phyloP scores from a whole-genome alignment of 1,140 invertebrate genomes.

The Procambarus clarkii region DNA sequence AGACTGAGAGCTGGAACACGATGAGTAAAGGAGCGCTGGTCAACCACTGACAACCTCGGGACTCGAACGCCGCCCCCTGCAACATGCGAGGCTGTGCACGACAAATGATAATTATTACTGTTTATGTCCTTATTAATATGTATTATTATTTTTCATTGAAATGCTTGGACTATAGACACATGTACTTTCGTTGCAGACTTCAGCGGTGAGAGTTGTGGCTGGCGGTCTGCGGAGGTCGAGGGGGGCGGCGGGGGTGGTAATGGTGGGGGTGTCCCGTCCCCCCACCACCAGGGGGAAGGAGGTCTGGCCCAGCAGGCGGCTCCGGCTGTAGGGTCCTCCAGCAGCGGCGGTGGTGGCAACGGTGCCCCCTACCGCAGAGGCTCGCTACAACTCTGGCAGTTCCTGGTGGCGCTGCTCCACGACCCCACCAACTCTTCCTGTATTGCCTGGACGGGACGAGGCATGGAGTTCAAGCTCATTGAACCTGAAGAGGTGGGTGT shows the following conservation, averaged over 20 bases:
- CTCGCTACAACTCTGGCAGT: constrained; percentile 95
- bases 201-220: constrained; percentile 56
- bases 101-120: too few relatives aligned
- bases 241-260: constrained; percentile 23
- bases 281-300: constrained; percentile 8
- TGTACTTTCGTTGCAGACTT: constrained; percentile 28
- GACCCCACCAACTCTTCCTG: constrained; percentile 90
- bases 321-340: background rate
- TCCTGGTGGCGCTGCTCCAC: constrained; percentile 91
- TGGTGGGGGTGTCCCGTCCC: constrained; percentile 1
- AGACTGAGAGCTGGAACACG: too few relatives aligned
- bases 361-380: constrained; percentile 78
- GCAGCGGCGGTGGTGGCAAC: background rate
- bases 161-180: too few relatives aligned
- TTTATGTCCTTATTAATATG: background rate
- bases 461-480: constrained; percentile 82
- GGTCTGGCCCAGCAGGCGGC: background rate
- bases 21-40: too few relatives aligned
- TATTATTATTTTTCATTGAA: background rate
- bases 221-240: constrained; percentile 24
- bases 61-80: too few relatives aligned
- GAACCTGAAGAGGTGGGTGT: constrained; percentile 52
- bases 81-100: too few relatives aligned
- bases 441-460: constrained; percentile 96
- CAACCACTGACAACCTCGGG: too few relatives aligned